Evolutionary conservation across 2,888 invertebrate genomes (phyloP).

Genomic region (Oscheius onirici): DNA sequence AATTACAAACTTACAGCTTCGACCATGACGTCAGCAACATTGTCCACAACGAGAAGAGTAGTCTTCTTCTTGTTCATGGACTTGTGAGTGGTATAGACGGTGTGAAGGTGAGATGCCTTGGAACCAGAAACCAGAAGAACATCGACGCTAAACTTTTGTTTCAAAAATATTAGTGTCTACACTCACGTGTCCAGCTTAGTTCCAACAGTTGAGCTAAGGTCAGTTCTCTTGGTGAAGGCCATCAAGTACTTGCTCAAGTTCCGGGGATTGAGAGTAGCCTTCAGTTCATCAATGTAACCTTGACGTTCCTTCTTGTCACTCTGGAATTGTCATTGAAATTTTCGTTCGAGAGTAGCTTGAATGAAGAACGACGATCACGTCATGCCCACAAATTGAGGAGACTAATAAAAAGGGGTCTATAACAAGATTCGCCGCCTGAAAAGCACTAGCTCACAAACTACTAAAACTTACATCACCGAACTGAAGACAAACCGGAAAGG

Average conservation of each 20-base stretch:
- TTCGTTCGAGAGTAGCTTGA: background rate
- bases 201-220: conserved; percentile 65
- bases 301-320: conserved; percentile 46
- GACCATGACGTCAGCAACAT: conserved; percentile 85
- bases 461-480: conserved; percentile 27
- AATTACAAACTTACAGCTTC: conserved; percentile 81
- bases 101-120: conserved; percentile 82
- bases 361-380: conserved; percentile 18
- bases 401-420: conserved; percentile 13
- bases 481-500: conserved; percentile 22
- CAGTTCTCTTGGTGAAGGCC: conserved; percentile 67
- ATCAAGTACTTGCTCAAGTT: conserved; percentile 66
- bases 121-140: conserved; percentile 84
- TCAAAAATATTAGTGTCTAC: background rate
- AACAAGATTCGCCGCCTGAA: background rate
- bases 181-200: conserved; percentile 68
- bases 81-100: conserved; percentile 81
- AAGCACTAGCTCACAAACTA: conserved; percentile 28
- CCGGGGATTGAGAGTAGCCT: conserved; percentile 66
- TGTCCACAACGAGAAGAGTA: conserved; percentile 85
- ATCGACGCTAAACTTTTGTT: conserved; percentile 76
- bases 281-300: conserved; percentile 63
- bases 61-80: conserved; percentile 84
- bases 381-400: conserved; percentile 22
- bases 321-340: conserved; percentile 5